phyloP scores from a whole-genome alignment of 2,888 invertebrate species.

The Eilema caniola region DNA sequence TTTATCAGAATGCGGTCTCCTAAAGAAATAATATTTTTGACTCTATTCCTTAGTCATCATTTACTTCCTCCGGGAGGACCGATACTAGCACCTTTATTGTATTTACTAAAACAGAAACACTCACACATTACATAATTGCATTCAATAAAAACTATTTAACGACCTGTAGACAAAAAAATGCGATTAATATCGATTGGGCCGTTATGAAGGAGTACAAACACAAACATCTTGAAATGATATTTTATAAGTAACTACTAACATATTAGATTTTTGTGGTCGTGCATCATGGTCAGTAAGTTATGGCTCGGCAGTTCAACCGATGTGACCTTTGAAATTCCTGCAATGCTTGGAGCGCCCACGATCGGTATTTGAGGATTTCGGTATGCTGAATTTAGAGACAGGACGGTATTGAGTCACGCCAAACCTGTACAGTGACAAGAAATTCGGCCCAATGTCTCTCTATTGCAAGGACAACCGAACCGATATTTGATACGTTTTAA shows the following conservation, averaged over 20 bases:
- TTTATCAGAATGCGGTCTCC: background rate
- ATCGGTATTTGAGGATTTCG: conserved; percentile 61
- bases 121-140: no score
- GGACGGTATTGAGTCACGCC: conserved; percentile 44
- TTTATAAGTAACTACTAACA: background rate
- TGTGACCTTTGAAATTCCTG: conserved; percentile 72
- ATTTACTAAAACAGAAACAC: no score
- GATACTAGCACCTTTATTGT: no score
- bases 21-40: background rate
- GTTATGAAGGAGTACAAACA: no score
- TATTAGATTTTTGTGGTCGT: conserved; percentile 37
- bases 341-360: conserved; percentile 61
- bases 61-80: no score
- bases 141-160: background rate
- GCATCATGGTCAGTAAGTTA: conserved; percentile 57
- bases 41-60: no score
- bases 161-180: background rate
- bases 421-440: conserved; percentile 38
- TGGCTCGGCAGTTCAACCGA: conserved; percentile 56
- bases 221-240: no score
- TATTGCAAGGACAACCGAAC: conserved; percentile 20
- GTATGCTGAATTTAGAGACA: conserved; percentile 49
- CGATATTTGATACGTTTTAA: background rate
- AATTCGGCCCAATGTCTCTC: conserved; percentile 33
- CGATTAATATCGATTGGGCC: no score